Percentiles rank a stretch among this genome's conserved stretches.
These are phyloP conservation scores for Pitta sordida DNA, from an alignment of 2,113 vertebrate genomes.

Conservation along the genomic window DNA sequence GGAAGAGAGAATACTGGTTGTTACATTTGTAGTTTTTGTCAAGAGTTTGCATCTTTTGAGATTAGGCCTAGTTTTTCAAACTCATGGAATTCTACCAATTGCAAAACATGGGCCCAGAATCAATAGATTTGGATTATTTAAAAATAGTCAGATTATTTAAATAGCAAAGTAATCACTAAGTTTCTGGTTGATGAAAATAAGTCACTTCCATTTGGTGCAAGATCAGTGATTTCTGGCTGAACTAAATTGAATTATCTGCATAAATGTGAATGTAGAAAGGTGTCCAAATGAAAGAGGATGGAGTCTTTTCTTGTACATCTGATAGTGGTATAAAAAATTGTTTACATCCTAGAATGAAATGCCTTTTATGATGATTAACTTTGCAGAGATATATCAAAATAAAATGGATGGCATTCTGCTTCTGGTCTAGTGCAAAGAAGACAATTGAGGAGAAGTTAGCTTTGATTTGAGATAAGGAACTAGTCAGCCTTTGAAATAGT, in stretches of 20 bases:
- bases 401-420: background rate
- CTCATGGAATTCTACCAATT: background rate
- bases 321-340: background rate
- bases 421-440: background rate
- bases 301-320: background rate
- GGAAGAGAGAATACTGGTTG: background rate
- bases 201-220: background rate
- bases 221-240: fast-evolving
- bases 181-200: background rate
- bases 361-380: background rate
- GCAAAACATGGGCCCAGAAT: background rate
- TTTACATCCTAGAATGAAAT: background rate
- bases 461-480: background rate
- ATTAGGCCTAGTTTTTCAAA: background rate
- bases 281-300: background rate
- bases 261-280: background rate
- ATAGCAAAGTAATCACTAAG: background rate
- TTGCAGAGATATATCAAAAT: background rate
- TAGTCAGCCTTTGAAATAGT: background rate
- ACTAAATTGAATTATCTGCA: background rate
- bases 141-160: background rate
- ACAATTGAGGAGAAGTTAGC: background rate
- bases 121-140: background rate
- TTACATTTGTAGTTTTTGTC: background rate
- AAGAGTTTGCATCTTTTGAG: background rate